These are phyloP conservation scores for Drosophila bunnanda DNA, from an alignment of 2,888 invertebrate species.

Conservation along the genomic window DNA sequence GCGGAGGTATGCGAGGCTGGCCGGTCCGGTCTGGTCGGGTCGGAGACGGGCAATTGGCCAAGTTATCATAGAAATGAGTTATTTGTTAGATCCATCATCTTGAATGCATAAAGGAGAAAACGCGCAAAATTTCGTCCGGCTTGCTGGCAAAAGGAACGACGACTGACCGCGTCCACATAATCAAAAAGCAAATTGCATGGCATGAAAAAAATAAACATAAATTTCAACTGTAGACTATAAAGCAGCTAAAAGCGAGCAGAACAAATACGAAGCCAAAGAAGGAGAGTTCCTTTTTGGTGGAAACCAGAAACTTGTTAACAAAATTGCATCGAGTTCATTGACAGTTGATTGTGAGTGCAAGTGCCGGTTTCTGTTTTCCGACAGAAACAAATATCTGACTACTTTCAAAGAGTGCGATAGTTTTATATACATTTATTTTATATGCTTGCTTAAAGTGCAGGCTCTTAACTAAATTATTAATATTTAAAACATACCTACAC, in stretches of 20 bases:
- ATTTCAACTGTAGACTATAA: slow-evolving; percentile 40
- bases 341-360: slow-evolving; percentile 49
- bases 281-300: slow-evolving; percentile 27
- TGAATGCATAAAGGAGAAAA: slow-evolving; percentile 40
- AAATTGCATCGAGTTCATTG: slow-evolving; percentile 47
- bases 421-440: background rate
- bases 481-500: background rate
- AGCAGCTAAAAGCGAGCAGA: slow-evolving; percentile 28
- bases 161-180: slow-evolving; percentile 52
- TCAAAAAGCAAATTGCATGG: slow-evolving; percentile 53
- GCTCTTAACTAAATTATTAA: background rate
- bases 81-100: slow-evolving; percentile 56
- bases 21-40: slow-evolving; percentile 1
- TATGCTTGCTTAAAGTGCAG: background rate
- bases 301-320: slow-evolving; percentile 50
- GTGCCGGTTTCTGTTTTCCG: slow-evolving; percentile 33
- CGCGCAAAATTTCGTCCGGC: slow-evolving; percentile 21
- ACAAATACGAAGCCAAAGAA: slow-evolving; percentile 22
- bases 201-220: slow-evolving; percentile 50
- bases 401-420: too few relatives aligned
- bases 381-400: slow-evolving; percentile 11
- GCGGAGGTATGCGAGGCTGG: too few relatives aligned
- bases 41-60: slow-evolving; percentile 42
- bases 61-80: slow-evolving; percentile 70
- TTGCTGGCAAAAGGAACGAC: slow-evolving; percentile 10